phyloP scores from a whole-genome alignment of 1,140 invertebrate genomes.

The Manduca sexta region DNA sequence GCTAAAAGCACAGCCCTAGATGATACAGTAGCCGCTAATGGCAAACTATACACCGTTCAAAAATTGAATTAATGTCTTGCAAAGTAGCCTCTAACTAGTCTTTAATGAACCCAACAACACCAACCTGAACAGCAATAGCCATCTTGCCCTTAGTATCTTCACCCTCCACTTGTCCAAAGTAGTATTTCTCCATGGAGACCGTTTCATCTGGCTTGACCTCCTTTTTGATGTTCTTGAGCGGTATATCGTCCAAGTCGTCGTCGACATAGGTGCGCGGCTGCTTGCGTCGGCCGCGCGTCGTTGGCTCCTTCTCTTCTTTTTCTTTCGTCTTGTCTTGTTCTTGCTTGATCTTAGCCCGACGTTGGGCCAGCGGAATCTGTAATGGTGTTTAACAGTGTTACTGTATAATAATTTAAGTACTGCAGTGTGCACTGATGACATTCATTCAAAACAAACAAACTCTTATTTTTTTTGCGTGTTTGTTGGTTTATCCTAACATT shows the following conservation, averaged over 20 bases:
- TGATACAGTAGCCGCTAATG: too few species aligned
- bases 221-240: conserved; percentile 68
- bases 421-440: too few species aligned
- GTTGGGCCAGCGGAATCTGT: conserved; percentile 47
- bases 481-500: too few species aligned
- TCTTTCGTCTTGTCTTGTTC: conserved; percentile 33
- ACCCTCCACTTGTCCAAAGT: conserved; percentile 74
- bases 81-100: too few species aligned
- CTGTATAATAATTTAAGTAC: too few species aligned
- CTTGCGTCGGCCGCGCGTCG: conserved; percentile 35
- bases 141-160: conserved; percentile 25
- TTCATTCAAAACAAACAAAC: too few species aligned
- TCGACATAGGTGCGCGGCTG: conserved; percentile 39
- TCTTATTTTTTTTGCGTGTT: too few species aligned
- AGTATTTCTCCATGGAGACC: conserved; percentile 73
- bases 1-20: too few species aligned
- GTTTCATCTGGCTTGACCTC: conserved; percentile 57
- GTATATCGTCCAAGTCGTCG: conserved; percentile 56
- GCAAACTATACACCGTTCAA: too few species aligned
- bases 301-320: conserved; percentile 25
- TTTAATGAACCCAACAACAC: conserved; percentile 1
- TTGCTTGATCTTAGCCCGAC: conserved; percentile 57
- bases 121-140: conserved; percentile 60
- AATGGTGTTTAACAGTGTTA: not conserved
- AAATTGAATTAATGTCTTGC: too few species aligned